Percentiles rank a stretch among this genome's conserved stretches.
These are phyloP conservation scores for Alaudala cheleensis DNA, from an alignment of 2,113 vertebrate species.

Conservation along the genomic window DNA sequence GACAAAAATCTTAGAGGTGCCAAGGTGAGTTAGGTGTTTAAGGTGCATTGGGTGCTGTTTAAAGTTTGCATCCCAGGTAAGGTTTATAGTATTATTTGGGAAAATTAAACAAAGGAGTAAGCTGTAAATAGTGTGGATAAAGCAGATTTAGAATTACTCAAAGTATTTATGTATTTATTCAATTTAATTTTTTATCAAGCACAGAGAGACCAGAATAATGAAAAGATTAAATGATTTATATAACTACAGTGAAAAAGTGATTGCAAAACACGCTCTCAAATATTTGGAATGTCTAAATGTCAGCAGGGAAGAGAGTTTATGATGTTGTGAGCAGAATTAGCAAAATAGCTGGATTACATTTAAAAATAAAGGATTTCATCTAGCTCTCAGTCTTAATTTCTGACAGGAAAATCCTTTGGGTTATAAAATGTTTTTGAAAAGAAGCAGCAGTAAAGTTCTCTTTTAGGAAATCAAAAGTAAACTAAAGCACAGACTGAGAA, in stretches of 20 bases:
- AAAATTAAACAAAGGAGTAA: not conserved
- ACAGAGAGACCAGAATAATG: not conserved
- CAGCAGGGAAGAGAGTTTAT: not conserved
- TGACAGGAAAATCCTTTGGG: not conserved
- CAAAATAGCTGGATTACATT: not conserved
- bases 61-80: not conserved
- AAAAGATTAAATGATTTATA: not conserved
- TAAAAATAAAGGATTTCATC: not conserved
- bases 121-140: not conserved
- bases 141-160: not conserved
- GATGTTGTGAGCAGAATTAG: not conserved
- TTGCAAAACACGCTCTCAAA: not conserved
- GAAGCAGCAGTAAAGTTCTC: not conserved
- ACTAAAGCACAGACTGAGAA: not conserved
- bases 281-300: constrained; percentile 1
- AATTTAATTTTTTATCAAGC: not conserved
- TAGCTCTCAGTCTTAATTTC: not conserved
- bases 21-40: not conserved
- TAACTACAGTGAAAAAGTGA: not conserved
- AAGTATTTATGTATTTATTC: constrained; percentile 9
- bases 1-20: not conserved
- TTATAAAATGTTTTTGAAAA: not conserved
- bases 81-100: not conserved
- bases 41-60: not conserved
- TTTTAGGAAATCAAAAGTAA: not conserved